Conservation (phyloP, 2,113 vertebrate genomes). For the Anthoscopus minutus region DNA sequence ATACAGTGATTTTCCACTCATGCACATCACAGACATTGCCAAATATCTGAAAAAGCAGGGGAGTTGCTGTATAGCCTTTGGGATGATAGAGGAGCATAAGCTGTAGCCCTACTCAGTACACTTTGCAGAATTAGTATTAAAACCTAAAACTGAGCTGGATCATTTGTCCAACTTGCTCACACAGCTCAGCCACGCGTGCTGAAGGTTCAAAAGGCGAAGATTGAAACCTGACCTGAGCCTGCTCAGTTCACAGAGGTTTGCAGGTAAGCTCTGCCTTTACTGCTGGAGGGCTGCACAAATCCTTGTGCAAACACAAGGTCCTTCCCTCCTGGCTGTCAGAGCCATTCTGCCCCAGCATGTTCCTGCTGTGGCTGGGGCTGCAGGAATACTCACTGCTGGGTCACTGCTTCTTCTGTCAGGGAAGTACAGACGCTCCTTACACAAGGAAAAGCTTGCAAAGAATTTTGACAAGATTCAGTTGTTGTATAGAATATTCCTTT, state of each 20-base stretch:
- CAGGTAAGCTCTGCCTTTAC: not conserved
- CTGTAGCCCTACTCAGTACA: not conserved
- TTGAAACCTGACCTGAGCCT: fast-evolving
- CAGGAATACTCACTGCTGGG: fast-evolving
- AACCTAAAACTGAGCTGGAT: not conserved
- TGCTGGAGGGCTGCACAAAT: not conserved
- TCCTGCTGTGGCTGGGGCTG: not conserved
- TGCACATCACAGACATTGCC: not conserved
- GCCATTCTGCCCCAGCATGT: fast-evolving
- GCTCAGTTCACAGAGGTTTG: not conserved
- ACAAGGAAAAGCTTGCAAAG: not conserved
- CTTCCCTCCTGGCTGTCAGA: not conserved
- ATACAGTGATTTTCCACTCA: not conserved
- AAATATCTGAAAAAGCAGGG: not conserved
- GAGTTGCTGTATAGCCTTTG: not conserved
- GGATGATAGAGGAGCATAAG: not conserved
- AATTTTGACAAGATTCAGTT: not conserved
- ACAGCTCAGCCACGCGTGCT: fast-evolving
- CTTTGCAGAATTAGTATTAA: not conserved
- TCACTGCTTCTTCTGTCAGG: not conserved
- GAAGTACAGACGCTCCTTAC: not conserved
- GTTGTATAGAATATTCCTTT: not conserved
- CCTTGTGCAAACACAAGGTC: fast-evolving
- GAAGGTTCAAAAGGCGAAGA: not conserved
- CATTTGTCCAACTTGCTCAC: not conserved